Evolutionary conservation across 1,140 invertebrate genomes (phyloP).

Genomic region (Pogonomyrmex barbatus): DNA sequence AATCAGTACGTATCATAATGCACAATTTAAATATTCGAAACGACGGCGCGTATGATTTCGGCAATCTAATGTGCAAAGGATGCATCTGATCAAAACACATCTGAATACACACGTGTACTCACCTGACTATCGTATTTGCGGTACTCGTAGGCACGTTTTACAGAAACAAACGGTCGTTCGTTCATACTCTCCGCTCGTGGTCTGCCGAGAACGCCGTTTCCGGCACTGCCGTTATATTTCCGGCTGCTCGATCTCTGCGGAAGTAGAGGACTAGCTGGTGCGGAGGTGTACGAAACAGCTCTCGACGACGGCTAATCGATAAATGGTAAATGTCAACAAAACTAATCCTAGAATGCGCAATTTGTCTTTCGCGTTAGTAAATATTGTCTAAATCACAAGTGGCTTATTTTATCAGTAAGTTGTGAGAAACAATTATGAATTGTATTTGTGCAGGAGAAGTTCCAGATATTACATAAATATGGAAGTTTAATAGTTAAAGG

Average conservation of each 20-base stretch:
- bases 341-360: constrained; percentile 31
- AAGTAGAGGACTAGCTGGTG: constrained; percentile 87
- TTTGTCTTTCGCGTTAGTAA: constrained; percentile 25
- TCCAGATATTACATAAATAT: background rate
- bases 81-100: background rate
- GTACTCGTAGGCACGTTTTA: constrained; percentile 89
- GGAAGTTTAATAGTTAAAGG: background rate
- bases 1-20: background rate
- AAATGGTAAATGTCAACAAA: constrained; percentile 41
- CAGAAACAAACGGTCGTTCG: constrained; percentile 89
- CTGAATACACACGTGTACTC: constrained; percentile 61
- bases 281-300: constrained; percentile 83
- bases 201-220: constrained; percentile 80
- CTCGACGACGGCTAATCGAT: constrained; percentile 69
- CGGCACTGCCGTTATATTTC: constrained; percentile 85
- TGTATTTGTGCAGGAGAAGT: background rate
- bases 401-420: background rate
- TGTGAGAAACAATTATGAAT: background rate
- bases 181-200: constrained; percentile 84
- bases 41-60: constrained; percentile 37
- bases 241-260: constrained; percentile 88
- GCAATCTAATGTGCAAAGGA: constrained; percentile 22
- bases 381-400: background rate
- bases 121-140: constrained; percentile 86
- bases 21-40: constrained; percentile 19